Percentiles rank a stretch among this genome's conserved stretches.
phyloP scores from a whole-genome alignment of 2,797 vertebrate genomes.

The Orestias chungarensis region DNA sequence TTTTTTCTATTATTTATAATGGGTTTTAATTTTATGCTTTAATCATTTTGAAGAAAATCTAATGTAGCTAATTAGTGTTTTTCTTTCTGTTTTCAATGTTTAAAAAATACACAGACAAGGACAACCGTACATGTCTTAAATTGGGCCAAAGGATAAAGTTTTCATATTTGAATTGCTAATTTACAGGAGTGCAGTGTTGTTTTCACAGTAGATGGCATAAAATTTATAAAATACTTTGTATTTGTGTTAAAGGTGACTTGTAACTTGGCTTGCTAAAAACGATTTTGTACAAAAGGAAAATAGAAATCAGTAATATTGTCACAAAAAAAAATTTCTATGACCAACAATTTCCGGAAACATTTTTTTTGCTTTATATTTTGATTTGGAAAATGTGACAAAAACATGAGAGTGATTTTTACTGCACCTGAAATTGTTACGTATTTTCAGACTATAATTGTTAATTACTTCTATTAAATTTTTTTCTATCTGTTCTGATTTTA shows the following conservation, averaged over 20 bases:
- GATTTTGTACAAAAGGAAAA: neutral
- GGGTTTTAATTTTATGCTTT: neutral
- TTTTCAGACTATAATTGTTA: conserved; percentile 24
- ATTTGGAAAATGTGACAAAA: neutral
- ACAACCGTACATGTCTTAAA: neutral
- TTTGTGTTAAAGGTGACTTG: neutral
- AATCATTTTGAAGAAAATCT: neutral
- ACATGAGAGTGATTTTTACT: neutral
- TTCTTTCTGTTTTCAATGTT: neutral
- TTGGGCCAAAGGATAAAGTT: neutral
- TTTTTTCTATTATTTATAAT: neutral
- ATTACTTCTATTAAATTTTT: no score
- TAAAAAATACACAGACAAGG: neutral
- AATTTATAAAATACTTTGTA: neutral
- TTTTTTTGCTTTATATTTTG: neutral
- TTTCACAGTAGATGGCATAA: neutral
- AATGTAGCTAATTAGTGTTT: neutral
- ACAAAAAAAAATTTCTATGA: neutral
- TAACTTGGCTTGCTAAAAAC: neutral
- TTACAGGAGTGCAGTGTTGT: neutral
- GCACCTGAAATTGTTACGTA: neutral
- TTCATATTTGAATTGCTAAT: neutral
- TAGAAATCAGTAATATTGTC: no score
- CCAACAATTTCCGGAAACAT: neutral
- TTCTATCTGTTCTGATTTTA: neutral